These are phyloP conservation scores for Morelia viridis DNA, from an alignment of 2,797 vertebrate genomes.

Conservation along the genomic window DNA sequence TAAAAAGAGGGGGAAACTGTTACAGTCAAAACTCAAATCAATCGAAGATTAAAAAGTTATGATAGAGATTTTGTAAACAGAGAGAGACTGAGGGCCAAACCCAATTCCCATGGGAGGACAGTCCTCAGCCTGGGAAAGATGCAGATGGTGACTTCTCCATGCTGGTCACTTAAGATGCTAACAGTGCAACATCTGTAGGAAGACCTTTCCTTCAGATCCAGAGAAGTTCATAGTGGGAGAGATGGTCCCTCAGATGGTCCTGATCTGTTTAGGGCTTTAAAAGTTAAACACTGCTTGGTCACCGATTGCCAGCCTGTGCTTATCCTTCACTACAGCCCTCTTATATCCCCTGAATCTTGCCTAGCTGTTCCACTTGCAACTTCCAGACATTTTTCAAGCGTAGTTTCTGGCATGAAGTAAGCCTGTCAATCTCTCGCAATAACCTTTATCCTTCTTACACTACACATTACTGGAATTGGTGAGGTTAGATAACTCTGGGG, in stretches of 20 bases:
- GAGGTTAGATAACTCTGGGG: constrained; percentile 13
- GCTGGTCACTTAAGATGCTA: neutral
- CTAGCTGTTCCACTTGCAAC: neutral
- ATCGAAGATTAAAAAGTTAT: neutral
- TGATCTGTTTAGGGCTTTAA: neutral
- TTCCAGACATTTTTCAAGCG: neutral
- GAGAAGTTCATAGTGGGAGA: neutral
- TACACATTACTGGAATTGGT: constrained; percentile 31
- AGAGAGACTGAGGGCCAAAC: neutral
- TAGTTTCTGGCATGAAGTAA: constrained; percentile 33
- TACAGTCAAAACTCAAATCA: neutral
- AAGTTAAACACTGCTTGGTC: neutral
- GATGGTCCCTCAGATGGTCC: neutral
- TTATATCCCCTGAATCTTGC: neutral
- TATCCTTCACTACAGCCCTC: neutral
- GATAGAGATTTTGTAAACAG: neutral
- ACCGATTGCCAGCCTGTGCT: neutral
- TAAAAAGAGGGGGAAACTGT: neutral
- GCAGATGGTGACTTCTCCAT: neutral
- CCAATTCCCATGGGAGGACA: neutral
- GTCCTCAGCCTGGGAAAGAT: neutral
- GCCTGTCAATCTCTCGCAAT: constrained; percentile 18
- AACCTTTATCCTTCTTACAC: neutral
- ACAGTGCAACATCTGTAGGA: neutral
- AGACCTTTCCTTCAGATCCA: neutral